Percentiles rank a stretch among this genome's conserved stretches.
These are phyloP conservation scores for Caranx melampygus DNA, from an alignment of 2,113 vertebrate genomes.

Conservation along the genomic window DNA sequence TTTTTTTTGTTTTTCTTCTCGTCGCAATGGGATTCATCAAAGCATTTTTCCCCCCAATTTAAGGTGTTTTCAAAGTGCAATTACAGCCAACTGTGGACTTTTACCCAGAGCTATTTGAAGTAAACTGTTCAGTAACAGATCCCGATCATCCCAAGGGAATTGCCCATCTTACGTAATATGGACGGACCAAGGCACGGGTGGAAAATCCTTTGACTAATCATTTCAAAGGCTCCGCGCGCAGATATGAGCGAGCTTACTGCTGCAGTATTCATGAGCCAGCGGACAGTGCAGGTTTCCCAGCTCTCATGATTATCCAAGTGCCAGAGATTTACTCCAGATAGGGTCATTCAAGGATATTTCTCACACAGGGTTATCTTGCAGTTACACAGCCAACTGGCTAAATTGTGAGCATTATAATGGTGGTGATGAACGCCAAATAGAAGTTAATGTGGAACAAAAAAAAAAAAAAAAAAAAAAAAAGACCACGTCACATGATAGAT, in stretches of 20 bases:
- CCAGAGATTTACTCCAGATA: conserved; percentile 46
- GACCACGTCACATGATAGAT: not conserved
- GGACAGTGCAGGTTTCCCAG: conserved; percentile 39
- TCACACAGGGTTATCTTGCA: conserved; percentile 20
- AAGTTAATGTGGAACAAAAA: conserved; percentile 14
- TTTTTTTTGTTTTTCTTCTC: conserved; percentile 11
- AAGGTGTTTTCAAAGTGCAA: conserved; percentile 63
- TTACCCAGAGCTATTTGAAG: conserved; percentile 30
- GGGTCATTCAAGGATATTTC: conserved; percentile 41
- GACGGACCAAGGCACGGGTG: conserved; percentile 35
- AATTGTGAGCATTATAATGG: conserved; percentile 19
- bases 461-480: conserved; percentile 32
- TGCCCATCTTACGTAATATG: conserved; percentile 51
- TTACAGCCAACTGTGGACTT: conserved; percentile 42
- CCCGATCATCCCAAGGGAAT: conserved; percentile 78
- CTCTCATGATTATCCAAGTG: conserved; percentile 40
- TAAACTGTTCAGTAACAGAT: conserved; percentile 55
- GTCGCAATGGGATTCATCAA: conserved; percentile 50
- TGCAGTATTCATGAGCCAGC: conserved; percentile 36
- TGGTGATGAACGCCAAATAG: conserved; percentile 39
- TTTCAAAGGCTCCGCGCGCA: conserved; percentile 58
- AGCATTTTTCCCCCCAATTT: conserved; percentile 46
- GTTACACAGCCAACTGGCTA: conserved; percentile 31
- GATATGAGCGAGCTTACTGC: conserved; percentile 31
- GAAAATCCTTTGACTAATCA: conserved; percentile 62